These are phyloP conservation scores for Rhodinocichla rosea DNA, from an alignment of 2,113 vertebrate species.

Conservation along the genomic window DNA sequence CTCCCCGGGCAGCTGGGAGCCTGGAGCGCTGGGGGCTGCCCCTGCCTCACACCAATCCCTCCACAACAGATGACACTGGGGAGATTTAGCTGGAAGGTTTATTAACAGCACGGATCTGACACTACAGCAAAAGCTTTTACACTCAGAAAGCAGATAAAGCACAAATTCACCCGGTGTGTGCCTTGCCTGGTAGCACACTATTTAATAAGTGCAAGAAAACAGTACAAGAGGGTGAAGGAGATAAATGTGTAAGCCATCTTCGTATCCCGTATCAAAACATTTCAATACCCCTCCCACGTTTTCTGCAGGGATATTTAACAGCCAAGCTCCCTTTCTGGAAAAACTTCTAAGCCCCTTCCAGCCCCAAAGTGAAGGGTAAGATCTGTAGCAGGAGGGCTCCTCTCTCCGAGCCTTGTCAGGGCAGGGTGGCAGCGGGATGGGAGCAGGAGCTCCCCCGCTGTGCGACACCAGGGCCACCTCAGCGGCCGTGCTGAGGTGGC, in stretches of 20 bases:
- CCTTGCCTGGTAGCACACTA: neutral
- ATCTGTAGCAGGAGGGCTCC: fast-evolving
- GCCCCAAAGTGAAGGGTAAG: neutral
- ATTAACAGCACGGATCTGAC: neutral
- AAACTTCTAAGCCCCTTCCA: neutral
- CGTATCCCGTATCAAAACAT: neutral
- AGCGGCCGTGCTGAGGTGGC: neutral
- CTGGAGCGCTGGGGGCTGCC: neutral
- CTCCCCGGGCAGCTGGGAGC: fast-evolving
- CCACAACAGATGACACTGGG: fast-evolving
- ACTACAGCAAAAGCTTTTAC: neutral
- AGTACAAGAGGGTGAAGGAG: neutral
- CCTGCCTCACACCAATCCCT: neutral
- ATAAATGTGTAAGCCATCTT: neutral
- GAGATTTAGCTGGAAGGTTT: neutral
- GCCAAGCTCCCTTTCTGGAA: neutral
- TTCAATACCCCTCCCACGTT: neutral
- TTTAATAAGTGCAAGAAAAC: neutral
- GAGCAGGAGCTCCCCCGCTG: fast-evolving
- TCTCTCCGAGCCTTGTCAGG: fast-evolving
- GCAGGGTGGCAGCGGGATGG: fast-evolving
- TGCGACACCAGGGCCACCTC: neutral
- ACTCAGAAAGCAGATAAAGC: neutral
- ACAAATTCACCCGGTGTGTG: no score
- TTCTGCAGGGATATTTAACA: neutral